These are phyloP conservation scores for Pteronotus mesoamericanus DNA, from an alignment of 2,797 vertebrate genomes.

Conservation along the genomic window DNA sequence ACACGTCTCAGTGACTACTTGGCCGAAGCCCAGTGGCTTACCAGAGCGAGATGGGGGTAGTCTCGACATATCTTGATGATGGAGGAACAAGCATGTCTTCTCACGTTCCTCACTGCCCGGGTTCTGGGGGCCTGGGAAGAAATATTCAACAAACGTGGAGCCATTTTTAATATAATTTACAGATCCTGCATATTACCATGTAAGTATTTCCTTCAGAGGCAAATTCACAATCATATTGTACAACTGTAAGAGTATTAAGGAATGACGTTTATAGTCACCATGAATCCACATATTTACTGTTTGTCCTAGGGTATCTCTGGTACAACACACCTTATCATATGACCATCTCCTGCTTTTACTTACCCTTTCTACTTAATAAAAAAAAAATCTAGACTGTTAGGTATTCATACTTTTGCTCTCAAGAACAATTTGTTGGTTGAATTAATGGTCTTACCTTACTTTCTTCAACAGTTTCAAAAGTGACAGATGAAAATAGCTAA, in stretches of 20 bases:
- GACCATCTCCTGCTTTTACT: not conserved
- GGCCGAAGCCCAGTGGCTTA: slow-evolving; percentile 71
- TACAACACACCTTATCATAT: not conserved
- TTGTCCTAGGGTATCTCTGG: not conserved
- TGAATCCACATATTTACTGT: not conserved
- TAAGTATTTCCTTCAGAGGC: not conserved
- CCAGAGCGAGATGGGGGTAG: slow-evolving; percentile 93
- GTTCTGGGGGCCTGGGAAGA: slow-evolving; percentile 89
- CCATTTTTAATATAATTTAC: not conserved
- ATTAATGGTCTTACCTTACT: slow-evolving; percentile 86
- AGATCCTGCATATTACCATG: not conserved
- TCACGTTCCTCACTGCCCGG: slow-evolving; percentile 93
- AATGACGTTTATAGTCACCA: not conserved
- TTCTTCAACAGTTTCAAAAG: slow-evolving; percentile 91
- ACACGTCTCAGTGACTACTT: not conserved
- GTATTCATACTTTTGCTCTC: not conserved
- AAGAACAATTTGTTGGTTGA: not conserved
- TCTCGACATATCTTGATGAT: slow-evolving; percentile 97
- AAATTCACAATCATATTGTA: not conserved
- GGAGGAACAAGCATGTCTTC: slow-evolving; percentile 94
- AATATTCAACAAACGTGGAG: slow-evolving; percentile 62
- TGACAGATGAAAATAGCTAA: slow-evolving; percentile 92
- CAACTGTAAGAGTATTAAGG: not conserved
- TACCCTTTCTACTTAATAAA: not conserved
- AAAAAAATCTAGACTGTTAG: not conserved